Percentiles rank a stretch among this genome's conserved stretches.
phyloP scores from a whole-genome alignment of 2,797 vertebrate genomes.

The Anguilla obscura region DNA sequence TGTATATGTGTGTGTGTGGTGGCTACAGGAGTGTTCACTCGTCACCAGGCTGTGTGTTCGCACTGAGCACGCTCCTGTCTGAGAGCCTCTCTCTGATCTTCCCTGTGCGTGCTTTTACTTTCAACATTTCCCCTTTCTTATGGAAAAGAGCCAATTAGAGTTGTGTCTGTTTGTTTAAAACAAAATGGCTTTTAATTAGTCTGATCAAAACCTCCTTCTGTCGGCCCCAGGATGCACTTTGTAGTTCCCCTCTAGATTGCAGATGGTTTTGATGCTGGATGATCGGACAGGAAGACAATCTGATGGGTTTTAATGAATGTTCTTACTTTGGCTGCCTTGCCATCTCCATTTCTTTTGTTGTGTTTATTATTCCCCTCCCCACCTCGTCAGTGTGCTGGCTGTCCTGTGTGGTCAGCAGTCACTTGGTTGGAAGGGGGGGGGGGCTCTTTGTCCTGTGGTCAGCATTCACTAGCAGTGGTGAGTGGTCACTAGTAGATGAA shows the following conservation, averaged over 20 bases:
- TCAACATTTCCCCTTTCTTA: slow-evolving; percentile 99
- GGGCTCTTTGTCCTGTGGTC: not conserved
- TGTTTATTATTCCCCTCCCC: slow-evolving; percentile 54
- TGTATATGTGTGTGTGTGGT: slow-evolving; percentile 39
- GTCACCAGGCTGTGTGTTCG: slow-evolving; percentile 42
- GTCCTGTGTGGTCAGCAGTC: slow-evolving; percentile 33
- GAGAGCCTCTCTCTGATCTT: slow-evolving; percentile 87
- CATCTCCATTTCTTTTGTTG: slow-evolving; percentile 61
- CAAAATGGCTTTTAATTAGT: slow-evolving; percentile 99
- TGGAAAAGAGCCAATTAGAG: slow-evolving; percentile 99
- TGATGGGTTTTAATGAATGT: slow-evolving; percentile 90
- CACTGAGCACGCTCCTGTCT: slow-evolving; percentile 67
- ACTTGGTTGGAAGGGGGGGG: not conserved
- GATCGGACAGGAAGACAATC: slow-evolving; percentile 89
- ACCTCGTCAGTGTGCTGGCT: slow-evolving; percentile 39
- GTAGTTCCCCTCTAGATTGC: slow-evolving; percentile 87
- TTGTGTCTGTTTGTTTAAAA: slow-evolving; percentile 99
- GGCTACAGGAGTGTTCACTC: slow-evolving; percentile 32
- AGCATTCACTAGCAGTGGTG: not conserved
- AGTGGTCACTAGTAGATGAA: not conserved
- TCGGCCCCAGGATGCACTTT: slow-evolving; percentile 89
- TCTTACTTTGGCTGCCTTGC: slow-evolving; percentile 78
- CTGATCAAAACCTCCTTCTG: slow-evolving; percentile 94
- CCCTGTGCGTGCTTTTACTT: slow-evolving; percentile 86
- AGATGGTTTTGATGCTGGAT: slow-evolving; percentile 87